A percentile compares a stretch with the other conserved stretches of the same genome.
Evolutionary conservation across 2,113 vertebrate species (phyloP).

Genomic region (Lucifuga dentata): DNA sequence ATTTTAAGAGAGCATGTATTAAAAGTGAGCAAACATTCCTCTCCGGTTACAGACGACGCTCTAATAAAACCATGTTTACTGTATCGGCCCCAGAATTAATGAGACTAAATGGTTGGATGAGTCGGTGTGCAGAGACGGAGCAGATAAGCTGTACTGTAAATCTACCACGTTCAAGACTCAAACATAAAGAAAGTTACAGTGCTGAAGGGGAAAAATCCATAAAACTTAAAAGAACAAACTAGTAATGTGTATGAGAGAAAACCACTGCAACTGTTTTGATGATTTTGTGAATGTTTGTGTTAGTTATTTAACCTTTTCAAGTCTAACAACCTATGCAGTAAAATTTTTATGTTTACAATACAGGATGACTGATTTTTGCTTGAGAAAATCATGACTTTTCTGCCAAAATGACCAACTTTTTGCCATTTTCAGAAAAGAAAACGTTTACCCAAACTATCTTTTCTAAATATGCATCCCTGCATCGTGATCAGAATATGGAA

Average conservation of each 20-base stretch:
- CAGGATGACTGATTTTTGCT: no score
- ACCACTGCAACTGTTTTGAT: neutral
- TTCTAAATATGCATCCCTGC: no score
- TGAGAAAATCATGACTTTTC: no score
- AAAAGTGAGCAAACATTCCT: slow-evolving; percentile 71
- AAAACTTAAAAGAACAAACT: no score
- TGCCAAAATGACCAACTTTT: no score
- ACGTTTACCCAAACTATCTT: no score
- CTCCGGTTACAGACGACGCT: slow-evolving; percentile 52
- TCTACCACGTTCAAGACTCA: slow-evolving; percentile 22
- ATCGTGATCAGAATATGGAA: no score
- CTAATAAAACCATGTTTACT: slow-evolving; percentile 75
- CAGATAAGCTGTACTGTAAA: slow-evolving; percentile 45
- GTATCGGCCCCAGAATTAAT: slow-evolving; percentile 63
- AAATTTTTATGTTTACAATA: no score
- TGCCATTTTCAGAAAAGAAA: no score
- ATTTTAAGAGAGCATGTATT: slow-evolving; percentile 61
- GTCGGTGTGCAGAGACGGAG: slow-evolving; percentile 40
- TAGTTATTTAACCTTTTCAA: no score
- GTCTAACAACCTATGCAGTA: no score
- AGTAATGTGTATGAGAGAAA: neutral
- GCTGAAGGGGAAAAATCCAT: neutral
- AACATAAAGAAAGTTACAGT: slow-evolving; percentile 12
- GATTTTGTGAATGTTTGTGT: no score
- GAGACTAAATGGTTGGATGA: slow-evolving; percentile 58